Percentiles rank a stretch among this genome's conserved stretches.
Evolutionary conservation across 1,140 invertebrate species (phyloP).

Genomic region (Mercenaria mercenaria): DNA sequence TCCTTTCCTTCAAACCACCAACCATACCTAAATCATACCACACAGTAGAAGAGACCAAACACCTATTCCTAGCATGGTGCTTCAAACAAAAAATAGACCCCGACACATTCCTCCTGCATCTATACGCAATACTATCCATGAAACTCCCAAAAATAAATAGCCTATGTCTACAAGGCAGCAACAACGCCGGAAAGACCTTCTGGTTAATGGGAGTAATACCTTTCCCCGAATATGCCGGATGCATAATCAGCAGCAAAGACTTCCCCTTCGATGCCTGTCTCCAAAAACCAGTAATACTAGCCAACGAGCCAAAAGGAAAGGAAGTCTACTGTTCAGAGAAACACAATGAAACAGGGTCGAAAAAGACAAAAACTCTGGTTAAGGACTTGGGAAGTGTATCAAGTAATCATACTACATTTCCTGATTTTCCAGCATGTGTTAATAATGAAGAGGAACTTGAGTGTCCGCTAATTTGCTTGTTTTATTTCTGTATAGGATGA

Average conservation of each 20-base stretch:
- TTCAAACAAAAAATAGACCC: neutral
- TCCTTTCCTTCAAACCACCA: neutral
- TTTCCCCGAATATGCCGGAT: neutral
- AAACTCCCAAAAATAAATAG: neutral
- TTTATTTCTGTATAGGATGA: too few species aligned
- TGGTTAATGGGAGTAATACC: neutral
- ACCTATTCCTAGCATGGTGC: neutral
- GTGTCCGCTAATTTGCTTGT: too few species aligned
- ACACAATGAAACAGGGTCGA: too few species aligned
- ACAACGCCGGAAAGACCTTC: neutral
- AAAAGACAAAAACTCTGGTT: too few species aligned
- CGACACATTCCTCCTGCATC: neutral
- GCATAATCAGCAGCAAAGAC: neutral
- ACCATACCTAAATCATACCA: neutral
- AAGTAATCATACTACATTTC: too few species aligned
- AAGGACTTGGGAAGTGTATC: too few species aligned
- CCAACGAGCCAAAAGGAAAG: too few species aligned
- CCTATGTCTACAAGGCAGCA: too few species aligned
- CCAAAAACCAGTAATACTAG: neutral
- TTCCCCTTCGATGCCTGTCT: neutral
- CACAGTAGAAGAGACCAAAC: neutral
- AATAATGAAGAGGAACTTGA: too few species aligned
- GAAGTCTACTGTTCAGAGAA: too few species aligned
- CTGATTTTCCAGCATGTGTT: too few species aligned
- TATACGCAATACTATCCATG: neutral